These are phyloP conservation scores for Scaptomyza tumidula DNA, from an alignment of 2,888 invertebrate genomes.

Conservation along the genomic window DNA sequence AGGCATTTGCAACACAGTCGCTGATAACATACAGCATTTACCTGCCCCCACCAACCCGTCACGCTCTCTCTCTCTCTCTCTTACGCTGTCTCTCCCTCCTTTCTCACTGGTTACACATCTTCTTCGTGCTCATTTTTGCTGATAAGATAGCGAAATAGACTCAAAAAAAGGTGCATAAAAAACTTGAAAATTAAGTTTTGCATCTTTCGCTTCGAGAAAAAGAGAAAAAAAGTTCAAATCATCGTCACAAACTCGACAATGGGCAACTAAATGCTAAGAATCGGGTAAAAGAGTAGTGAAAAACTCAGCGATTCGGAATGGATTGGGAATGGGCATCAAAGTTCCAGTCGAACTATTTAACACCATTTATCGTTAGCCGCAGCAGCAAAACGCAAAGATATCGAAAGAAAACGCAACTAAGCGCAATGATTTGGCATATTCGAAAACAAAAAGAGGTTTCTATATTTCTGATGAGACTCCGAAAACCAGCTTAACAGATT, in stretches of 20 bases:
- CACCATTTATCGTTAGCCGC: constrained; percentile 63
- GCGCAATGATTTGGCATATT: constrained; percentile 33
- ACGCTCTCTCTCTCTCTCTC: neutral
- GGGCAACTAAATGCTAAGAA: neutral
- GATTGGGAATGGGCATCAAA: constrained; percentile 15
- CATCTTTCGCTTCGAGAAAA: neutral
- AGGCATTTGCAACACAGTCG: constrained; percentile 30
- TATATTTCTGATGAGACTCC: constrained; percentile 6
- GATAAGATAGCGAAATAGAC: constrained; percentile 40
- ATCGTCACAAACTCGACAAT: constrained; percentile 10
- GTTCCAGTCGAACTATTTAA: constrained; percentile 65
- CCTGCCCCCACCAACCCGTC: neutral
- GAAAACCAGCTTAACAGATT: neutral
- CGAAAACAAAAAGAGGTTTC: neutral
- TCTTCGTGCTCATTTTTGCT: constrained; percentile 17
- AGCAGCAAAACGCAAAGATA: constrained; percentile 4
- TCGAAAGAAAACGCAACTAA: constrained; percentile 5
- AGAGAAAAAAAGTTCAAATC: constrained; percentile 53
- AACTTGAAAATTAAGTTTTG: constrained; percentile 51
- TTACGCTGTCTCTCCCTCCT: neutral
- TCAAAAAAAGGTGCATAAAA: neutral
- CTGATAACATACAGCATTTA: constrained; percentile 55
- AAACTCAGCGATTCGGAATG: constrained; percentile 13
- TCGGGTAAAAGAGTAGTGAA: neutral
- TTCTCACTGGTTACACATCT: neutral